A percentile compares a stretch with the other conserved stretches of the same genome.
These are phyloP conservation scores for Pseudobourletiella spinata DNA, from an alignment of 1,140 invertebrate genomes.

Conservation along the genomic window DNA sequence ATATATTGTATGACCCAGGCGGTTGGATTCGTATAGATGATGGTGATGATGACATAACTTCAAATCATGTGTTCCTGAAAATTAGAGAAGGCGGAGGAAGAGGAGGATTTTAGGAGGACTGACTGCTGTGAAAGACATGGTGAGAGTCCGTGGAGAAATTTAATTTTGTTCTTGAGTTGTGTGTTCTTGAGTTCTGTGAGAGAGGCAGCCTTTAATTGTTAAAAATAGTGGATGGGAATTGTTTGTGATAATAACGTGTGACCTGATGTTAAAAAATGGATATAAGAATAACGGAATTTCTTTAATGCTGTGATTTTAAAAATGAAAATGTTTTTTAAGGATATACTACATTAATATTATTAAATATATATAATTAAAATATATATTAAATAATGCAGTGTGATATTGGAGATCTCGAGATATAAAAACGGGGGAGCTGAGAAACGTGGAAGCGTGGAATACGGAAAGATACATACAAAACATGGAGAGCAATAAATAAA, in stretches of 20 bases:
- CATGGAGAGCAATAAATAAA: constrained; percentile 4
- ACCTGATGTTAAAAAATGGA: constrained; percentile 9
- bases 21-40: neutral
- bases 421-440: neutral
- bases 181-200: neutral
- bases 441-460: neutral
- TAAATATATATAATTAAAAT: constrained; percentile 1
- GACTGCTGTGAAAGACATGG: no score
- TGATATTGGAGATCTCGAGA: constrained; percentile 14
- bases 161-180: neutral
- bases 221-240: constrained; percentile 2
- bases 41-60: neutral
- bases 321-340: constrained; percentile 12
- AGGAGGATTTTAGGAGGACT: no score
- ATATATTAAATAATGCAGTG: constrained; percentile 13
- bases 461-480: neutral
- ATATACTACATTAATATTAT: constrained; percentile 9
- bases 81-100: no score
- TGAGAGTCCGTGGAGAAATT: neutral
- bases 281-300: constrained; percentile 12
- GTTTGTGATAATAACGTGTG: constrained; percentile 11
- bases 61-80: neutral
- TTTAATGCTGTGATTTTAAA: constrained; percentile 13
- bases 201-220: constrained; percentile 5
- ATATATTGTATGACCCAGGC: neutral